These are phyloP conservation scores for Siniperca undulata DNA, from an alignment of 2,797 vertebrate species.

Conservation along the genomic window DNA sequence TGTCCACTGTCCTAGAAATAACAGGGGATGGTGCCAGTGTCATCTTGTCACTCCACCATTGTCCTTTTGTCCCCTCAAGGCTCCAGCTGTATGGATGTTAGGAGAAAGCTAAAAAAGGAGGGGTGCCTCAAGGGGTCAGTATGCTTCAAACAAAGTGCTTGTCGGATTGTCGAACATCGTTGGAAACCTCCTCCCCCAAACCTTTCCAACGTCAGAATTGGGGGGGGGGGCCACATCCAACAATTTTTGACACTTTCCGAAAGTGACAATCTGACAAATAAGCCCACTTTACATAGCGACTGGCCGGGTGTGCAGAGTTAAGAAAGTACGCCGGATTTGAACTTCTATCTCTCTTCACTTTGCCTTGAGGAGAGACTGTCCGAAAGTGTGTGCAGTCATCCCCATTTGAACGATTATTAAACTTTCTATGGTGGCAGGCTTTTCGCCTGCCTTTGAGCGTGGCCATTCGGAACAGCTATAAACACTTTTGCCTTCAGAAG, in stretches of 20 bases:
- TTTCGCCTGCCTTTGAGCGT: not conserved
- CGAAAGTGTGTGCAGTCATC: not conserved
- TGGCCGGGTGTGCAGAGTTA: not conserved
- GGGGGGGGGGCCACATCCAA: not conserved
- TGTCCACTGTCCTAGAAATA: constrained; percentile 79
- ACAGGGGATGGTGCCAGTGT: constrained; percentile 67
- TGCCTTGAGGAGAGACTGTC: not conserved
- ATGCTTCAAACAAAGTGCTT: constrained; percentile 29
- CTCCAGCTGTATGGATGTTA: constrained; percentile 60
- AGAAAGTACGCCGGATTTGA: not conserved
- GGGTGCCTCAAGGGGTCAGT: constrained; percentile 25
- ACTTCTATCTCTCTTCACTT: not conserved
- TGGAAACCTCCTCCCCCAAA: not conserved
- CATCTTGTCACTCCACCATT: constrained; percentile 63
- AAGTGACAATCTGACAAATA: not conserved
- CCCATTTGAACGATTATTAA: not conserved
- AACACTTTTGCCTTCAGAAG: not conserved
- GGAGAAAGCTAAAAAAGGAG: constrained; percentile 57
- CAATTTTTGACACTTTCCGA: not conserved
- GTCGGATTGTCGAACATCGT: not conserved
- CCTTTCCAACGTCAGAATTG: not conserved
- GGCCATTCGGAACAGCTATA: not conserved
- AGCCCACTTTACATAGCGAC: not conserved
- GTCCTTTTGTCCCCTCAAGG: constrained; percentile 59
- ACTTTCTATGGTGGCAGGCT: not conserved